Evolutionary conservation across 2,797 vertebrate genomes (phyloP), one percentile per base, ranked within the genome.

Genomic region (Enteromius radiatus): DNA sequence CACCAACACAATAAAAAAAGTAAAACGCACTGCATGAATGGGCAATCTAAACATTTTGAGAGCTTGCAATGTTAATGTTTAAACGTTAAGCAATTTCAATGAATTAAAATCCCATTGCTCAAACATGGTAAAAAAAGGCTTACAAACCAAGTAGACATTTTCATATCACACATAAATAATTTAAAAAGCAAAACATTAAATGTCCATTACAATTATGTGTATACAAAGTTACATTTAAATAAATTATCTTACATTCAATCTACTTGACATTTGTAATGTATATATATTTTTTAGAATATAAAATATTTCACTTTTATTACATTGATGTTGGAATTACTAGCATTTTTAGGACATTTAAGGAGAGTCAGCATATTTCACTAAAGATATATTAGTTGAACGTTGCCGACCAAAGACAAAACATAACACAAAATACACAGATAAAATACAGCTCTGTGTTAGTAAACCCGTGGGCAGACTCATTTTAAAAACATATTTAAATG

Each of bases 241-340:
- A 81, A 71, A 64, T 73, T 64, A 75, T 7, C 23, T 65, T 31
- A 41, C 8, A 74, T 67, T 65, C 5, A 75, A 41, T 14, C 9
- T 38, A 64, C 56, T 33, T 8, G 15, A 31, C 28, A n/a, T 71
- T 31, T 14, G 33, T 15, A 28, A 23, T 21, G 26, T 17, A 81
- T 80, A 81, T 80, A 38, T 38, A 73, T 64, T 36, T 31, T 21
- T 64, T 63, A 28, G 49, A 49, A 17, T 36, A 73, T 26, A 28
- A 41, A 23, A 61, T 38, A 28, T n/a, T 33, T 73, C 2, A 52
- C 5, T 31, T 19, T 0, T 33, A 41, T 19, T 43, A 17, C 19
- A 54, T n/a, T 1, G 23, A 2, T 43, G 41, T 31, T 33, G 36
- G 5, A 14, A 11, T 80, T 59, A 45, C 8, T 5, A 56, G 11